Evolutionary conservation across 2,888 invertebrate species (phyloP), one percentile per base, ranked within the genome.

Genomic region (Drosophila anceps): DNA sequence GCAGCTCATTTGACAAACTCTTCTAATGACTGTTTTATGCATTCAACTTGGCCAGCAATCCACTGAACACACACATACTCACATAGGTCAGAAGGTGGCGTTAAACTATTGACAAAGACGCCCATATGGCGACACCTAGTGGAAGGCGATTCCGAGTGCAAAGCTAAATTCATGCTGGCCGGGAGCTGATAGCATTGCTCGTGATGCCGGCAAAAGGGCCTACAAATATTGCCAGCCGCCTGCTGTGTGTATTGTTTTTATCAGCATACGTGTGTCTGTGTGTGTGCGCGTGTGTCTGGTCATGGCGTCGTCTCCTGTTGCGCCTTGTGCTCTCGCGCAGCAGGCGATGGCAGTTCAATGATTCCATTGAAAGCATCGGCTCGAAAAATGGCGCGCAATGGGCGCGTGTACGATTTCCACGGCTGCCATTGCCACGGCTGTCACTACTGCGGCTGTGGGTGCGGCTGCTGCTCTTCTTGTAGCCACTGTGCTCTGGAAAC

Each of bases 261-360:
- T 18, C 27, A 46, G 18, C 46, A 51, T 41, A 44, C 46, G 46
- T 61, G 50, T 51, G 59, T 57, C 27, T 51, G 41, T 58, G 29
- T 20, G 43, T 46, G 51, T 44, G 35, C 39, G 48, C 50, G 35
- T 61, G 39, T 58, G 68, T 41, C 53, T 66, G 63, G 46, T 59
- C 37, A n/a, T 76, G 73, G 74, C 81, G 69, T 74, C 76, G 69
- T 68, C 89, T 86, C 89, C 87, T 87, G 85, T 89, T 86, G 89
- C 85, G 75, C 81, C 71, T 69, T 76, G 50, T 82, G 68, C 31
- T 50, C 53, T 31, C 67, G 58, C 73, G 35, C 68, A 63, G 57
- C 55, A 73, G 63, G 43, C 51, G 51, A 55, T 55, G 63, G 55
- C 73, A 68, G 67, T 66, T 69, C 68, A 70, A 77, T 81, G 61